A percentile compares a stretch with the other conserved stretches of the same genome.
Evolutionary conservation across 2,888 invertebrate genomes (phyloP).

Genomic region (Limnephilus auricula): DNA sequence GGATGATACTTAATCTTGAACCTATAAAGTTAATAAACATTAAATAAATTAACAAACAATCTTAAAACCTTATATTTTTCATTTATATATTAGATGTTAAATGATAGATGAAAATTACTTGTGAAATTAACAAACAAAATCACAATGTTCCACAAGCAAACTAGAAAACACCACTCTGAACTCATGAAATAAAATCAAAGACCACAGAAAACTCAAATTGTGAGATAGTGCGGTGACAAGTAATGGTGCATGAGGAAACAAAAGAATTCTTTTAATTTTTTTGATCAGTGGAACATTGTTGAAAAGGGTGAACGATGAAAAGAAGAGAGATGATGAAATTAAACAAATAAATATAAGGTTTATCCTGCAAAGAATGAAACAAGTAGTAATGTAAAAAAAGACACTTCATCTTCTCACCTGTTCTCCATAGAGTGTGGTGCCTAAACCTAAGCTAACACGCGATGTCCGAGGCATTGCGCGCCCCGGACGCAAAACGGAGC

Average conservation of each 20-base stretch:
- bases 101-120: slow-evolving; percentile 10
- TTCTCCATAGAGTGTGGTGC: slow-evolving; percentile 69
- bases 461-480: slow-evolving; percentile 80
- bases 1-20: slow-evolving; percentile 99
- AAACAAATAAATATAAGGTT: slow-evolving; percentile 55
- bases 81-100: slow-evolving; percentile 44
- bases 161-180: neutral
- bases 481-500: slow-evolving; percentile 74
- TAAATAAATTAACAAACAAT: slow-evolving; percentile 35
- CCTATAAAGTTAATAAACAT: slow-evolving; percentile 79
- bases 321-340: neutral
- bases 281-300: slow-evolving; percentile 34
- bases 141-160: slow-evolving; percentile 24
- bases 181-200: neutral
- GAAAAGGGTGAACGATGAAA: slow-evolving; percentile 61
- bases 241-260: neutral
- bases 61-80: slow-evolving; percentile 42
- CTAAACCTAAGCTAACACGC: slow-evolving; percentile 76
- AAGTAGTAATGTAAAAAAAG: slow-evolving; percentile 68
- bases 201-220: neutral
- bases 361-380: slow-evolving; percentile 44
- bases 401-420: slow-evolving; percentile 76
- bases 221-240: neutral
- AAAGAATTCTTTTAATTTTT: slow-evolving; percentile 22
- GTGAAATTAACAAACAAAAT: slow-evolving; percentile 3